Base-by-base conservation (phyloP, 2,113 vertebrate genomes). In the Bungarus multicinctus region DNA sequence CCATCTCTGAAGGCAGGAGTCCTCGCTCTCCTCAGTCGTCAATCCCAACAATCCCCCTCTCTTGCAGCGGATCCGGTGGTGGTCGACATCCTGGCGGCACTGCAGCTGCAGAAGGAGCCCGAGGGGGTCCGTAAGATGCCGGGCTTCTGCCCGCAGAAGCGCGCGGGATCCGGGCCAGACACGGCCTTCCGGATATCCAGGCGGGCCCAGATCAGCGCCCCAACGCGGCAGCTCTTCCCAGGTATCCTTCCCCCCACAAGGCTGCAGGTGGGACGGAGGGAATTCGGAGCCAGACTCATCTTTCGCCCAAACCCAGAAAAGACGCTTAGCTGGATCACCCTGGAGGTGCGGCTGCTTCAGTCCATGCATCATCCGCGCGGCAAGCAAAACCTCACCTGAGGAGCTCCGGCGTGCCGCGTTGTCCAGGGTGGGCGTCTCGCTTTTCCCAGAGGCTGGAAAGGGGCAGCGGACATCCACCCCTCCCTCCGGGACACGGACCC, bases 181-280 rank as follows among this genome's bases (percentile, higher is more conserved):
- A 97, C 98, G 89, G 99, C 99, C 93, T 99, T 98, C 97, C 98
- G 98, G 64, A 98, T 99, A 94, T 96, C 97, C 87, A 98, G 98
- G 91, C 98, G 98, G 91, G 98, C 98, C 58, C 99, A 99, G 97
- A 98, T 99, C 97, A 99, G 98, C 0, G 98, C 98, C 39, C 99
- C 99, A 94, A 99, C 99, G 86, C 98, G 98, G 94, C 98, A 99
- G 95, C 98, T 99, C 94, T 99, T 98, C 92, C 91, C 97, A 93
- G 96, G 98, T 98, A 93, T 50, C 47, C 8, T 9, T 50, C 47
- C 47, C 14, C 2, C 86, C 3, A 4, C 12, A 14, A 58, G 47
- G 85, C 43, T 45, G 11, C 69, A 8, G 8, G 45, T 5, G 25
- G 27, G 25, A 1, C 0, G n/a, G 52, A 53, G 8, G 39, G 22